These are phyloP conservation scores for Synergus gifuensis DNA, from an alignment of 2,888 invertebrate genomes.

Conservation along the genomic window DNA sequence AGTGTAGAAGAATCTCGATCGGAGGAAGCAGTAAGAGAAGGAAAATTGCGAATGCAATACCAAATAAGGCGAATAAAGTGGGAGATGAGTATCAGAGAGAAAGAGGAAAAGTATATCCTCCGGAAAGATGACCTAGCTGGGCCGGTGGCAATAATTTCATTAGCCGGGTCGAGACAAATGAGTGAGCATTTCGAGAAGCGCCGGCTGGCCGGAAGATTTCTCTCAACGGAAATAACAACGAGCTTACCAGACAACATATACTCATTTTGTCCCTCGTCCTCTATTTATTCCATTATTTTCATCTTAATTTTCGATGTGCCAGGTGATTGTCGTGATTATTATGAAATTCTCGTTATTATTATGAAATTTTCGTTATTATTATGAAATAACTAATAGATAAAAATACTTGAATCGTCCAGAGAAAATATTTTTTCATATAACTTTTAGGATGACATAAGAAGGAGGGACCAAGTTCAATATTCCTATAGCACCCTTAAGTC, in stretches of 20 bases:
- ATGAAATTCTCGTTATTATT: neutral
- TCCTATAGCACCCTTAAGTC: constrained; percentile 30
- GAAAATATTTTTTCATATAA: neutral
- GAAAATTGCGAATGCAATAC: constrained; percentile 48
- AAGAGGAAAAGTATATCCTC: constrained; percentile 53
- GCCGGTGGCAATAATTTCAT: constrained; percentile 80
- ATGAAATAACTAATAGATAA: neutral
- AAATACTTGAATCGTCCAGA: neutral
- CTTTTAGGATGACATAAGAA: neutral
- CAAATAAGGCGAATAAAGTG: constrained; percentile 49
- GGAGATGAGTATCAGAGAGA: constrained; percentile 51
- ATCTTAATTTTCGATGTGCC: neutral
- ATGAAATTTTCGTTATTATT: neutral
- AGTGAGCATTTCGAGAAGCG: constrained; percentile 77
- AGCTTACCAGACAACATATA: constrained; percentile 52
- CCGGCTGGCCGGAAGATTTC: constrained; percentile 76
- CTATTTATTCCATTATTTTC: constrained; percentile 26
- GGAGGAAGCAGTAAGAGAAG: constrained; percentile 44
- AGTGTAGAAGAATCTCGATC: constrained; percentile 37
- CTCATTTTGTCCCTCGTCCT: constrained; percentile 13
- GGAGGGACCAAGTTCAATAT: constrained; percentile 2
- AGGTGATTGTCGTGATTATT: constrained; percentile 10
- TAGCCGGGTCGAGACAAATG: constrained; percentile 80
- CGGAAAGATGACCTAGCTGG: constrained; percentile 69
- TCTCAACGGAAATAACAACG: constrained; percentile 62